Evolutionary conservation across 1,140 invertebrate genomes (phyloP).

Genomic region (Drosophila mauritiana): DNA sequence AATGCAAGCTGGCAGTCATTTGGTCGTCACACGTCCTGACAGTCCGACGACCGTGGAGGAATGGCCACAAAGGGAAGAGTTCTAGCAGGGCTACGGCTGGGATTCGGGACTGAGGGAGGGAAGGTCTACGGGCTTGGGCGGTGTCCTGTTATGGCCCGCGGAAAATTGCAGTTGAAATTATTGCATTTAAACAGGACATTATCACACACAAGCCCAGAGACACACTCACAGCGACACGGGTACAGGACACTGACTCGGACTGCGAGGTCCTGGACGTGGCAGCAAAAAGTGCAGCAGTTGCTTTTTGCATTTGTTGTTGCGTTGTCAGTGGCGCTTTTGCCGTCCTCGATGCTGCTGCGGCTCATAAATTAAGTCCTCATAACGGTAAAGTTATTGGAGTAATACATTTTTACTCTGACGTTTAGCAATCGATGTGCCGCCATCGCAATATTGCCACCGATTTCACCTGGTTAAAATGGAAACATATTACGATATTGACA

Average conservation of each 20-base stretch:
- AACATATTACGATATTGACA: not conserved
- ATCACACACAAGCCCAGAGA: slow-evolving; percentile 48
- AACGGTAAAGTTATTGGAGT: slow-evolving; percentile 81
- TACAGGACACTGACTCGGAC: slow-evolving; percentile 29
- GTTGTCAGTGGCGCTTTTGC: slow-evolving; percentile 35
- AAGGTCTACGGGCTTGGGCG: slow-evolving; percentile 5
- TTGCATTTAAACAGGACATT: slow-evolving; percentile 83
- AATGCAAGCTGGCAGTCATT: slow-evolving; percentile 82
- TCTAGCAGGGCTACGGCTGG: slow-evolving; percentile 21
- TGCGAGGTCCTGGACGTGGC: slow-evolving; percentile 42
- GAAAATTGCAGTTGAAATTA: slow-evolving; percentile 82
- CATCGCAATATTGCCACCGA: slow-evolving; percentile 36
- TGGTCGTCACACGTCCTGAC: slow-evolving; percentile 72
- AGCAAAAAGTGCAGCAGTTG: slow-evolving; percentile 76
- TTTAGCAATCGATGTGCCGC: slow-evolving; percentile 76
- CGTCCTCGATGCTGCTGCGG: slow-evolving; percentile 51
- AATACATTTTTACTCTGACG: slow-evolving; percentile 82
- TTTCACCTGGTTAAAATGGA: not conserved
- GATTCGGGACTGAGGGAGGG: slow-evolving; percentile 18
- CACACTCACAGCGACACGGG: slow-evolving; percentile 15
- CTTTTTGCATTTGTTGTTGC: slow-evolving; percentile 71
- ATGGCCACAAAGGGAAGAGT: slow-evolving; percentile 22
- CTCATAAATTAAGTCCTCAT: slow-evolving; percentile 83
- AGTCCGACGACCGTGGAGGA: slow-evolving; percentile 38
- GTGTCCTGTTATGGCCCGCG: slow-evolving; percentile 30